Base-by-base conservation (phyloP, 1,140 invertebrate genomes). In the Magallana angulata region DNA sequence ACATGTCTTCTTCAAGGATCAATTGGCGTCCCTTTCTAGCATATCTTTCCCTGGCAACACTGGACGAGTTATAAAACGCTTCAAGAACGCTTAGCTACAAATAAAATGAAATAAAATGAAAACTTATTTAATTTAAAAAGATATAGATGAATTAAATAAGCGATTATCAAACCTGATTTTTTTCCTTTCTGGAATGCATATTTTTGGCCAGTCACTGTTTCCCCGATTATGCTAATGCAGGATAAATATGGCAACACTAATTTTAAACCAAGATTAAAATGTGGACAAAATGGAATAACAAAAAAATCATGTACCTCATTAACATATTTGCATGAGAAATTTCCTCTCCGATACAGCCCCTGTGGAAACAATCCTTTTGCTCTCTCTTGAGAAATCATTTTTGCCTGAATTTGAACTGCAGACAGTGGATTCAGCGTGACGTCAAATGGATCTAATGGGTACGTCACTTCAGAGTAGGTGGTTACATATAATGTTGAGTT, bases 321-420 rank as follows among this genome's bases (percentile, higher is more conserved):
- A n/a, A 90, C 62, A 60, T 80, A 68, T 68, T 82, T 84, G 59
- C 85, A 89, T 7, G 84, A 87, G 76, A 58, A 60, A 57, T 76
- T 83, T 18, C 62, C 58, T 76, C 12, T 12, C 18, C 48, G 18
- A 58, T 58, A 85, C 7, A 16, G 64, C n/a, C 71, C 85, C n/a
- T 76, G 30, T 57, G 85, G 85, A 30, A 89, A 30, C 12, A 68
- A 59, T 0, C 14, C n/a, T n/a, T 85, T 64, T 12, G 90, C 83
- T 30, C 86, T 89, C 1, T 90, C 89, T 1, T 60, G 58, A 30
- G 89, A 80, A n/a, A 89, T 88, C 85, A 90, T 57, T 80, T 90
- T 89, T 36, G 89, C 80, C n/a, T 85, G 80, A 1, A 89, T 56
- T 81, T 85, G 68, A 16, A 59, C 16, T 1, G 90, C 88, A 9